These are phyloP conservation scores for Drosophila sproati DNA, from an alignment of 1,140 invertebrate species.

Conservation along the genomic window DNA sequence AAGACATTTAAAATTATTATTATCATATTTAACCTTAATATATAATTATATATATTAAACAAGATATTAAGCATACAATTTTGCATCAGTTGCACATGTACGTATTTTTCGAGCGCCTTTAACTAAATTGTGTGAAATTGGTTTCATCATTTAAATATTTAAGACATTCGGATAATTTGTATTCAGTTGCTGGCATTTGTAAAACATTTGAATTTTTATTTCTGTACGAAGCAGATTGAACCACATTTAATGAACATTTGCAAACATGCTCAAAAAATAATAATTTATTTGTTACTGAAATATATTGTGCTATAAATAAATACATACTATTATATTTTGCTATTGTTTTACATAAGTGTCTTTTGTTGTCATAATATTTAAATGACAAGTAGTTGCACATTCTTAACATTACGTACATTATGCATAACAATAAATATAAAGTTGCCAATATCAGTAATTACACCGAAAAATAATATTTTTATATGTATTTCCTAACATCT, in stretches of 20 bases:
- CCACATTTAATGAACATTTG: constrained; percentile 30
- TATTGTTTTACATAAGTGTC: constrained; percentile 42
- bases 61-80: constrained; percentile 63
- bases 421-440: constrained; percentile 68
- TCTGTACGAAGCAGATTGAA: constrained; percentile 14
- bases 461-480: constrained; percentile 64
- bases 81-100: constrained; percentile 51
- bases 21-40: constrained; percentile 65
- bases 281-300: constrained; percentile 47
- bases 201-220: constrained; percentile 28
- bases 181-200: constrained; percentile 24
- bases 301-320: constrained; percentile 70
- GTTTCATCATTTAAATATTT: constrained; percentile 34
- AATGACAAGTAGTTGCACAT: constrained; percentile 52
- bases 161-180: constrained; percentile 23
- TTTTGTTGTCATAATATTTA: constrained; percentile 49
- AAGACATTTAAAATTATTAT: constrained; percentile 79
- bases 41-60: constrained; percentile 60
- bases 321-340: constrained; percentile 54
- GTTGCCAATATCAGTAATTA: constrained; percentile 81
- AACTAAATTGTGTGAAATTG: constrained; percentile 55
- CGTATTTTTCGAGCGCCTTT: constrained; percentile 54
- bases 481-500: constrained; percentile 56
- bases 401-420: constrained; percentile 66
- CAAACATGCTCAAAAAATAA: constrained; percentile 56